Base-by-base conservation (phyloP, 2,888 invertebrate genomes). In the Disparrhopalites patrizii region DNA sequence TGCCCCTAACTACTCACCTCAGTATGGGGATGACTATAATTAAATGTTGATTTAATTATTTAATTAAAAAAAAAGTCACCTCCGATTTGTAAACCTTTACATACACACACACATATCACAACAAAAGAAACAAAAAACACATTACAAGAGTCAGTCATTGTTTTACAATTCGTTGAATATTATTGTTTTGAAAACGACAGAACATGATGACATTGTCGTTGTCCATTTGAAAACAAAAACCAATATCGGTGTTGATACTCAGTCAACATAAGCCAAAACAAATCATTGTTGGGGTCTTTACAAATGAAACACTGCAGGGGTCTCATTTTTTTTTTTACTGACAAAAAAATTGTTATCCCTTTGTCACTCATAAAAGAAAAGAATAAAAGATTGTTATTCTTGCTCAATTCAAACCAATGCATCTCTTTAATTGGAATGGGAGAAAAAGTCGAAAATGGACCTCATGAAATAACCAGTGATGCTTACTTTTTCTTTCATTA, bases 261-360 rank as follows among this genome's bases (percentile, higher is more conserved):
- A 28, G 20, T 54, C 54, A 54, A 31, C 54, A 54, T 27, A 40
- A 25, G 54, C 54, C 54, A 54, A n/a, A n/a, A n/a, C n/a, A n/a
- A n/a, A n/a, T n/a, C n/a, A n/a, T n/a, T 61, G 61, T 61, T 61
- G 61, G 50, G 61, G 61, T 61, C 61, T 61, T 52, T n/a, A 31
- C 33, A 61, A 28, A 50, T 36, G 25, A n/a, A n/a, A n/a, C 56
- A 61, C 25, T 47, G 33, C 51, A 61, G 47, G 47, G 47, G 43
- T 47, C 60, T 60, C 61, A 47, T 18, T 27, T 36, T 36, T 7
- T 51, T 36, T 20, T 50, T n/a, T n/a, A n/a, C n/a, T n/a, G n/a
- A n/a, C n/a, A n/a, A n/a, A n/a, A 27, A 36, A 23, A 5, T 27
- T 57, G 57, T 40, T 36, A 40, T 57, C 43, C 57, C 20, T 5